Evolutionary conservation across 2,888 invertebrate species (phyloP).

Genomic region (Trachelus stipa): DNA sequence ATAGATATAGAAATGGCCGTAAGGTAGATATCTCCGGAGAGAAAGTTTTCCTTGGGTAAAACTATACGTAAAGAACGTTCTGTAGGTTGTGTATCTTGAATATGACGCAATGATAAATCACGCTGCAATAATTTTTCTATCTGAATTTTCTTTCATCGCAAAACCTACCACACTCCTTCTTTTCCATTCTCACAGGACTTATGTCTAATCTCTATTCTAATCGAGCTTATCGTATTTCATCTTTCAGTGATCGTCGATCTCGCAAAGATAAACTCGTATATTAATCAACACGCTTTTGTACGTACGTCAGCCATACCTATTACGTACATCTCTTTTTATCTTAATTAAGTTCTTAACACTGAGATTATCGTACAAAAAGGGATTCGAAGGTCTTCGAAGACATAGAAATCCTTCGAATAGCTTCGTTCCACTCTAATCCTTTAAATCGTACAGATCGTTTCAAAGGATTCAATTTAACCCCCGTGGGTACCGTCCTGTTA

Average conservation of each 20-base stretch:
- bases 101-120: neutral
- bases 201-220: neutral
- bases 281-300: neutral
- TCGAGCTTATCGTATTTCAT: neutral
- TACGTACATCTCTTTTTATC: neutral
- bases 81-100: neutral
- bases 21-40: neutral
- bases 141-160: neutral
- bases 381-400: neutral
- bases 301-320: neutral
- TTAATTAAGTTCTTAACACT: neutral
- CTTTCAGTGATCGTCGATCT: neutral
- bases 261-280: neutral
- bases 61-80: neutral
- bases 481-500: neutral
- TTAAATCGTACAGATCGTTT: neutral
- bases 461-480: neutral
- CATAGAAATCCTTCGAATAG: neutral
- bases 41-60: neutral
- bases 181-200: neutral
- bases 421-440: neutral
- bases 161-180: neutral
- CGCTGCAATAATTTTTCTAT: neutral
- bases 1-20: neutral
- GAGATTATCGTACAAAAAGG: neutral